Conservation (phyloP, 2,113 vertebrate species). For the Sinocyclocheilus anophthalmus region DNA sequence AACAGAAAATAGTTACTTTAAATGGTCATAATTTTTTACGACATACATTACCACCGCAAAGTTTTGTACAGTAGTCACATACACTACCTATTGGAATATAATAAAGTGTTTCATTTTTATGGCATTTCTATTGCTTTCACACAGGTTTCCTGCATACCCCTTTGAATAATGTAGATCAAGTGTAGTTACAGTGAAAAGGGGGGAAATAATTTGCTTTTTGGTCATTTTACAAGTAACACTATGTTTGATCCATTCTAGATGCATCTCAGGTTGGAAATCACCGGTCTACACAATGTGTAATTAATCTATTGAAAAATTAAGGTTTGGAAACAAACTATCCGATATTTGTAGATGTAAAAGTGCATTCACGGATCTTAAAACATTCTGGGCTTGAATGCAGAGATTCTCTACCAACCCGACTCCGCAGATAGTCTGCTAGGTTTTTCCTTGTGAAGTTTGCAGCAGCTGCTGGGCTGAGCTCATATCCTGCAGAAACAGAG, state of each 20-base stretch:
- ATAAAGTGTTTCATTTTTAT: neutral
- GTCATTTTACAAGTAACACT: neutral
- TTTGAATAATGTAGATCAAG: neutral
- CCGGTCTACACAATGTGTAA: neutral
- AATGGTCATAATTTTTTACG: neutral
- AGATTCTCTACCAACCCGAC: slow-evolving; percentile 79
- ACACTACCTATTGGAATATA: neutral
- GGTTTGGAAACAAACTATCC: neutral
- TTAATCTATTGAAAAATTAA: neutral
- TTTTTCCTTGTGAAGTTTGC: slow-evolving; percentile 97
- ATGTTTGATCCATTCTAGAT: neutral
- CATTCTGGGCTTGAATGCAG: neutral
- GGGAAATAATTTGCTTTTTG: neutral
- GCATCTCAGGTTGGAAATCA: neutral
- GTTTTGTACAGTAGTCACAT: neutral
- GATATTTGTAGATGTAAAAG: neutral
- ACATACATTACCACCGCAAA: neutral
- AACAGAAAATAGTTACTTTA: too few species aligned
- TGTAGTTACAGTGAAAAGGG: neutral
- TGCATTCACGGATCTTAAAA: neutral
- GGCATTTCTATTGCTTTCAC: neutral
- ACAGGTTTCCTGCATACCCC: neutral
- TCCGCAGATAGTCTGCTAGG: slow-evolving; percentile 94
- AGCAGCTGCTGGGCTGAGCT: slow-evolving; percentile 93
- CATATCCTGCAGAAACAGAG: slow-evolving; percentile 82